Evolutionary conservation across 2,888 invertebrate genomes (phyloP), one percentile per base, ranked within the genome.

Genomic region (Trissoscelio sp.): DNA sequence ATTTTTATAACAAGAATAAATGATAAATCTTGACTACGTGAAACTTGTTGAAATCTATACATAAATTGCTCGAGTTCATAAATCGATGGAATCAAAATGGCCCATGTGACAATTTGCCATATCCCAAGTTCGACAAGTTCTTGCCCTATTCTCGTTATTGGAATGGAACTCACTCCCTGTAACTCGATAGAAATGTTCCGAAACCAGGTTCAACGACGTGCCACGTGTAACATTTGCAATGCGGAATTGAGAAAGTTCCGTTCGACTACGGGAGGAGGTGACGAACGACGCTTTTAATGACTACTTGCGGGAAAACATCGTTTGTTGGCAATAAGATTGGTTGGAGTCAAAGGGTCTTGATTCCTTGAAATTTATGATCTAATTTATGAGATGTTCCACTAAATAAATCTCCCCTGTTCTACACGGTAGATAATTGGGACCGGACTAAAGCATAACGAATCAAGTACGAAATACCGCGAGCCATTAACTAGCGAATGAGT

Each of bases 401-500:
- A n/a, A n/a, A n/a, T n/a, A n/a, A n/a, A n/a, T n/a, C n/a, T n/a
- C n/a, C n/a, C n/a, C n/a, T n/a, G n/a, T n/a, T n/a, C n/a, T n/a
- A n/a, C n/a, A n/a, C 62, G 28, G 18, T 16, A 48, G 28, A 67
- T 67, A 67, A 67, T 42, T 28, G 64, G 16, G 44, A 37, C 44
- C 51, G 37, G 9, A 37, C 37, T 37, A 37, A 9, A 22, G 22
- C 18, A 55, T 55, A 34, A 67, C 67, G 18, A 67, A 67, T 67
- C 67, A 55, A 51, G 31, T 5, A 22, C 28, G 42, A 42, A 16
- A 24, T 42, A 42, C 42, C 18, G 16, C 18, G 18, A 2, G 31
- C 28, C 53, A 67, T 67, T 67, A 67, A 55, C 67, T 16, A 24
- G n/a, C 34, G 14, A 69, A 55, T 44, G 70, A 48, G 48, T 70